Base-by-base conservation (phyloP, 1,140 invertebrate genomes). In the Dendrolimus kikuchii region DNA sequence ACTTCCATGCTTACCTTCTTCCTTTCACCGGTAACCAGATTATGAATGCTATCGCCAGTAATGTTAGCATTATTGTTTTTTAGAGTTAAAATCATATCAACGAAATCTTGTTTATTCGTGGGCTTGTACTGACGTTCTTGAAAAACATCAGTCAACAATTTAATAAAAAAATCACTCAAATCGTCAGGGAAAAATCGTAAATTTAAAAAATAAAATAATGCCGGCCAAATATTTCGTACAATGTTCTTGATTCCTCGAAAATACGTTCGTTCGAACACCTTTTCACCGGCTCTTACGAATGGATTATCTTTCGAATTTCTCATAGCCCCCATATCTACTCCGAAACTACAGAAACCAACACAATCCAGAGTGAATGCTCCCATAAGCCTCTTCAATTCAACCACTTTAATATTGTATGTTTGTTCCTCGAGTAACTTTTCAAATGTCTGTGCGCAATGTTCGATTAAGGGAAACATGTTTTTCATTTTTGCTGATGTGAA, bases 1-100 rank as follows among this genome's bases (percentile, higher is more conserved):
- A 67, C 64, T 5, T 60, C 48, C 9, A 65, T 9, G 2, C 8
- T 55, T 4, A 61, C 37, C 40, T 58, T 71, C 10, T 49, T 49
- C 36, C 36, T 46, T 23, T 48, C 44, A 4, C 51, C 53, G 8
- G 37, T 50, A 36, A 57, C 51, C 5, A 40, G 8, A 5, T 44
- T 53, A 4, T 7, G 49, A 6, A 56, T 40, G 7, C 47, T 49
- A 23, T 55, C 53, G 39, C 53, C 53, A 9, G 10, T 10, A 10
- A 55, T 41, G 38, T 49, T 39, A 23, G 23, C 23, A 4, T 42
- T 48, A 23, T 49, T 44, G 5, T 55, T 36, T n/a, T 8, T 39
- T 7, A 49, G 40, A 10, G 5, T 41, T 9, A 55, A 43, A 6
- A 55, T 10, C 9, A 55, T 23, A 39, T 55, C 53, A 1, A 55